phyloP scores from a whole-genome alignment of 2,888 invertebrate genomes.

The Coenonympha arcania region DNA sequence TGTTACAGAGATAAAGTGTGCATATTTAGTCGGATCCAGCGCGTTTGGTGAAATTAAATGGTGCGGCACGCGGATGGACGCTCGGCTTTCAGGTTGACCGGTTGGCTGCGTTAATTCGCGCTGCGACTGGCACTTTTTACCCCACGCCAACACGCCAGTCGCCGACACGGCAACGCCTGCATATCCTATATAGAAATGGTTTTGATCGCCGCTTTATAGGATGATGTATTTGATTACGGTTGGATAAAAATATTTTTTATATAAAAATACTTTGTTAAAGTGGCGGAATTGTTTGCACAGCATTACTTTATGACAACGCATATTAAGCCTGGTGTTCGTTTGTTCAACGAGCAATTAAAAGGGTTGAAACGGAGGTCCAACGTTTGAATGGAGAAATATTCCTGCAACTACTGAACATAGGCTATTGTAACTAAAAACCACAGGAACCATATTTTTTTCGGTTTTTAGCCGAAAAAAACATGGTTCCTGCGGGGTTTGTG shows the following conservation, averaged over 20 bases:
- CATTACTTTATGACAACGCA: too few relatives aligned
- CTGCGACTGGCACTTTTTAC: constrained; percentile 35
- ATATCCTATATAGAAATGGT: constrained; percentile 10
- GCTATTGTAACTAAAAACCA: too few relatives aligned
- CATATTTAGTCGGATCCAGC: constrained; percentile 20
- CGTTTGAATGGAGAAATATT: too few relatives aligned
- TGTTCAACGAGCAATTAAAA: too few relatives aligned
- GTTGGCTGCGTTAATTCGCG: constrained; percentile 58
- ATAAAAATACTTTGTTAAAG: neutral
- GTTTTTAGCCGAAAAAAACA: too few relatives aligned
- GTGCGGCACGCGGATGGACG: constrained; percentile 48
- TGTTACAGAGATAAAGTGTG: constrained; percentile 16
- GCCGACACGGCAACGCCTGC: too few relatives aligned
- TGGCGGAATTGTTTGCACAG: neutral
- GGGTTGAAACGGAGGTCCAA: too few relatives aligned
- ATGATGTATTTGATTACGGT: constrained; percentile 4
- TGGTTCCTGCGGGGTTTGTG: too few relatives aligned
- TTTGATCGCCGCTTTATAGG: constrained; percentile 7
- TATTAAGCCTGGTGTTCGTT: too few relatives aligned
- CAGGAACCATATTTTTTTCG: too few relatives aligned
- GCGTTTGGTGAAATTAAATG: constrained; percentile 44
- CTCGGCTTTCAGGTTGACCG: constrained; percentile 46
- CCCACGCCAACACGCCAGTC: constrained; percentile 7
- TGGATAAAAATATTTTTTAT: neutral
- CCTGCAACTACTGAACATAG: too few relatives aligned